Evolutionary conservation across 2,113 vertebrate species (phyloP).

Genomic region (Oreochromis spilurus): DNA sequence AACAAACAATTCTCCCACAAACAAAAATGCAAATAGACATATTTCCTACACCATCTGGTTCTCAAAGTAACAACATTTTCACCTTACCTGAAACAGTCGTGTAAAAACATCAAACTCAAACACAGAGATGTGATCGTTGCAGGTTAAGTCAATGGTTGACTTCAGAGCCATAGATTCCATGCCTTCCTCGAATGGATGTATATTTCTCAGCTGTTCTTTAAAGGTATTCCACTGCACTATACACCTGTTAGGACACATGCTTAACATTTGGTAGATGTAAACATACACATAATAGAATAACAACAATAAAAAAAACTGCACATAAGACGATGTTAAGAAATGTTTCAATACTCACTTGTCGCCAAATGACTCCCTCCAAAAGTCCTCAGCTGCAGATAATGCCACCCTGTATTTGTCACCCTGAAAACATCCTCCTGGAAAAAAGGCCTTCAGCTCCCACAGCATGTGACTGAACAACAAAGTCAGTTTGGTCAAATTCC

Average conservation of each 20-base stretch:
- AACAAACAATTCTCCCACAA: not conserved
- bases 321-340: not conserved
- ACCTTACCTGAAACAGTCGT: conserved; percentile 83
- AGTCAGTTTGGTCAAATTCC: conserved; percentile 81
- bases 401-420: conserved; percentile 73
- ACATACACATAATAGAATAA: not conserved
- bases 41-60: not conserved
- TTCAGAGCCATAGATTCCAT: conserved; percentile 78
- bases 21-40: not conserved
- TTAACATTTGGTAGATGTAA: not conserved
- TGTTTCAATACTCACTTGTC: conserved; percentile 64
- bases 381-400: conserved; percentile 70
- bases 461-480: conserved; percentile 87
- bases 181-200: conserved; percentile 76
- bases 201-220: conserved; percentile 62
- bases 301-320: not conserved
- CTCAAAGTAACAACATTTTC: not conserved
- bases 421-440: conserved; percentile 73
- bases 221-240: conserved; percentile 80
- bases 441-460: conserved; percentile 75
- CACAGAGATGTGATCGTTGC: conserved; percentile 81
- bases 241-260: conserved; percentile 66
- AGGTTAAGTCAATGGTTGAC: conserved; percentile 85
- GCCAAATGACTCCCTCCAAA: conserved; percentile 79
- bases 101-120: conserved; percentile 92